Conservation (phyloP, 1,140 invertebrate genomes). For the Ptiloglossa arizonensis region DNA sequence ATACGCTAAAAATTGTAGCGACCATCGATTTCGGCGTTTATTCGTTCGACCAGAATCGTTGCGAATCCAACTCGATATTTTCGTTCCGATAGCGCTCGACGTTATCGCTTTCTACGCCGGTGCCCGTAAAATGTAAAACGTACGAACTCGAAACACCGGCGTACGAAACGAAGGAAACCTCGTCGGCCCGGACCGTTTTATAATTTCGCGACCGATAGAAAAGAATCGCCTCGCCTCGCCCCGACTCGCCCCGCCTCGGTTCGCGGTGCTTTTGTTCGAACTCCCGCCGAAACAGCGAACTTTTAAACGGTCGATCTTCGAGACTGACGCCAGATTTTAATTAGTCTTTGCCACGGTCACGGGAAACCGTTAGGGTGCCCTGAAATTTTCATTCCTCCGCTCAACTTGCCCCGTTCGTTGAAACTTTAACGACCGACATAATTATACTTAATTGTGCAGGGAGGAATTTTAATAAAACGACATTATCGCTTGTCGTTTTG, state of each 20-base stretch:
- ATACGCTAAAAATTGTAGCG: not conserved
- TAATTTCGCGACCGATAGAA: no score
- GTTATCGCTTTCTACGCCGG: not conserved
- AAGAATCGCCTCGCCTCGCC: conserved; percentile 14
- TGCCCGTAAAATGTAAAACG: not conserved
- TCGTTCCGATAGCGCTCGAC: not conserved
- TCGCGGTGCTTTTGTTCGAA: conserved; percentile 2
- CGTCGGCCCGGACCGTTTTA: not conserved
- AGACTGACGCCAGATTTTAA: conserved; percentile 55
- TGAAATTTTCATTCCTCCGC: conserved; percentile 52
- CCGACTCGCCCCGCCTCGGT: conserved; percentile 13
- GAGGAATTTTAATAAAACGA: conserved; percentile 59
- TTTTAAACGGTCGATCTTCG: conserved; percentile 40
- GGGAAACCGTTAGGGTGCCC: conserved; percentile 19
- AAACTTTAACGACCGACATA: conserved; percentile 58
- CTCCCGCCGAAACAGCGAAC: conserved; percentile 18
- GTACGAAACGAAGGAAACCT: not conserved
- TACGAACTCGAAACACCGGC: not conserved
- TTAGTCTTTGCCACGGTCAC: conserved; percentile 51
- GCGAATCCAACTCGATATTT: conserved; percentile 5
- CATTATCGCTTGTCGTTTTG: conserved; percentile 44
- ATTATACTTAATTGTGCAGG: conserved; percentile 59
- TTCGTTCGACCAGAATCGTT: not conserved
- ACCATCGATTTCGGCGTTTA: not conserved
- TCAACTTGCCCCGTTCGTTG: conserved; percentile 38